Evolutionary conservation across 2,888 invertebrate genomes (phyloP).

Genomic region (Leptodirus hochenwartii): DNA sequence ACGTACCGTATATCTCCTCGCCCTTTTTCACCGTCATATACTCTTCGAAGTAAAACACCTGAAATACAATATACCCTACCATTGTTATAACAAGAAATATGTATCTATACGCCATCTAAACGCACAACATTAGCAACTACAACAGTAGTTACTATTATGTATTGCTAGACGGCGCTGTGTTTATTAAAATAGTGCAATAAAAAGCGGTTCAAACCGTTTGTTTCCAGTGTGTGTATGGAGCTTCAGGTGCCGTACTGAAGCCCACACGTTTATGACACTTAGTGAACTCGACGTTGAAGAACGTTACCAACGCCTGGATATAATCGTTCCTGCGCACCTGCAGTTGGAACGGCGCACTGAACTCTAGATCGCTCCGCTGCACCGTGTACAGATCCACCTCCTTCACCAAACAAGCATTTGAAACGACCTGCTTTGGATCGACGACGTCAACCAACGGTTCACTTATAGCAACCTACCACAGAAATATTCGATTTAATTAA

Average conservation of each 20-base stretch:
- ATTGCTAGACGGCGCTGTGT: too few species aligned
- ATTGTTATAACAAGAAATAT: too few species aligned
- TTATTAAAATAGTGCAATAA: too few species aligned
- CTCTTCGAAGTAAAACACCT: constrained; percentile 96
- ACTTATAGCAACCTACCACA: too few species aligned
- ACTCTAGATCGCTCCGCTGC: constrained; percentile 85
- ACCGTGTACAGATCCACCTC: constrained; percentile 98
- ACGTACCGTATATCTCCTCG: constrained; percentile 83
- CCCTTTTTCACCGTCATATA: constrained; percentile 92
- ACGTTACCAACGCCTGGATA: constrained; percentile 94
- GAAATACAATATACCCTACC: too few species aligned
- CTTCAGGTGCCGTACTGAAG: constrained; percentile 96
- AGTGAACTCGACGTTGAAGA: constrained; percentile 98
- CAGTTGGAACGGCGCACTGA: constrained; percentile 71
- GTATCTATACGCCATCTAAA: too few species aligned
- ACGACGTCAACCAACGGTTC: constrained; percentile 98
- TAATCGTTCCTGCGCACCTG: constrained; percentile 79
- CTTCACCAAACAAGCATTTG: constrained; percentile 85
- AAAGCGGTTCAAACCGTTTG: too few species aligned
- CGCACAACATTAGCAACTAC: too few species aligned
- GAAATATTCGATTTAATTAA: too few species aligned
- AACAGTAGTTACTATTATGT: too few species aligned
- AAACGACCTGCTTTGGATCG: constrained; percentile 95
- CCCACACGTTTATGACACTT: constrained; percentile 98
- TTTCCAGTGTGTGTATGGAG: constrained; percentile 99